Evolutionary conservation across 2,113 vertebrate species (phyloP).

Genomic region (Scopus umbretta): DNA sequence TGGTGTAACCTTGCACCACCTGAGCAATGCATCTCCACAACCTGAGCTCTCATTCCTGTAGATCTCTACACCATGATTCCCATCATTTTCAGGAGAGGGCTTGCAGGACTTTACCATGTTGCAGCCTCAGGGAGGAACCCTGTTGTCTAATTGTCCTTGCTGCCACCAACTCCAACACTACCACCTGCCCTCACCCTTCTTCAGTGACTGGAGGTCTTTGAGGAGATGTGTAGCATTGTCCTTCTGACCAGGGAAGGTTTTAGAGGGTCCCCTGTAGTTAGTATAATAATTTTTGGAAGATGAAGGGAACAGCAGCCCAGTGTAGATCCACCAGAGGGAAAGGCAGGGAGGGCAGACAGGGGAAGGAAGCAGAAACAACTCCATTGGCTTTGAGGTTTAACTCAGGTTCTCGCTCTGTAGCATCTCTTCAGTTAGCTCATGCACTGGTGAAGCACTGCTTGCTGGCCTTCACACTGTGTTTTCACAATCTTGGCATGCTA

Average conservation of each 20-base stretch:
- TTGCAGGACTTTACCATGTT: neutral
- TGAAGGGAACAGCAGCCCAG: rapidly evolving
- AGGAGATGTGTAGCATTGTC: neutral
- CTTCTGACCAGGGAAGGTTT: neutral
- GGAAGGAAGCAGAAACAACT: neutral
- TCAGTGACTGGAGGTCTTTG: rapidly evolving
- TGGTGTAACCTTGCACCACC: neutral
- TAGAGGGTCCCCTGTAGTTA: neutral
- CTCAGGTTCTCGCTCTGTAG: neutral
- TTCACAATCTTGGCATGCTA: rapidly evolving
- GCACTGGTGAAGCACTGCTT: neutral
- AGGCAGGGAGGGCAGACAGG: neutral
- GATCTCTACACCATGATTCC: neutral
- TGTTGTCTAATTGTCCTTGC: neutral
- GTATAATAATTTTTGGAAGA: neutral
- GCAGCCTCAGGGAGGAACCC: neutral
- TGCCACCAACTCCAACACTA: neutral
- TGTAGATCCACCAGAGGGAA: neutral
- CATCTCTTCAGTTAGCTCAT: neutral
- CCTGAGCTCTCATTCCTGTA: neutral
- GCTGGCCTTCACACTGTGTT: neutral
- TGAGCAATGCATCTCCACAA: neutral
- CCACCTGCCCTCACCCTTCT: neutral
- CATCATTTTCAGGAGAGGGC: neutral
- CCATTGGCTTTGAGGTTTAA: neutral